These are phyloP conservation scores for Macrotis lagotis DNA, from an alignment of 2,113 vertebrate genomes.

Conservation along the genomic window DNA sequence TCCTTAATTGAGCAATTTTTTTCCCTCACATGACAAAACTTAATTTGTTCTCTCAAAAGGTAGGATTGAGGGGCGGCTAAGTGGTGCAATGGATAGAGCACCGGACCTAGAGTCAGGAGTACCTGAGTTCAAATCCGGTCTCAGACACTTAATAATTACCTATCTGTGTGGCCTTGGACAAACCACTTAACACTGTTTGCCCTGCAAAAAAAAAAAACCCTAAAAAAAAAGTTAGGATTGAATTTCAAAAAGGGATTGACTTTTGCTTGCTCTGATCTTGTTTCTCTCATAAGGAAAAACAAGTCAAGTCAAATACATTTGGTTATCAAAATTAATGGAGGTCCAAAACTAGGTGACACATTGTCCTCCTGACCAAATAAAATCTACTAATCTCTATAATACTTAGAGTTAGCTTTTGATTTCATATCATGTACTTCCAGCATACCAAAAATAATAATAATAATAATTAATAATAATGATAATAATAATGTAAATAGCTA, in stretches of 20 bases:
- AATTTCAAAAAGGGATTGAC: conserved; percentile 49
- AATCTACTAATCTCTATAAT: conserved; percentile 46
- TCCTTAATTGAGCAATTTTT: conserved; percentile 28
- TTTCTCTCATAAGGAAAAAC: conserved; percentile 55
- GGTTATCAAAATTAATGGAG: conserved; percentile 70
- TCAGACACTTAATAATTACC: too few relatives aligned
- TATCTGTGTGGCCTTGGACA: too few relatives aligned
- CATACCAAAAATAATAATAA: not conserved
- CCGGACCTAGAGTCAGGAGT: too few relatives aligned
- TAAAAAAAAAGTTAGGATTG: conserved; percentile 29
- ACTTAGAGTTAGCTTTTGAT: conserved; percentile 50
- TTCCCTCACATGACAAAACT: conserved; percentile 13
- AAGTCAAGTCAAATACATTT: conserved; percentile 65
- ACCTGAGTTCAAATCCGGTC: too few relatives aligned
- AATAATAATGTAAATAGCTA: not conserved
- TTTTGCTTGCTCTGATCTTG: conserved; percentile 40
- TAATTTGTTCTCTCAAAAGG: conserved; percentile 50
- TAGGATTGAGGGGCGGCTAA: too few relatives aligned
- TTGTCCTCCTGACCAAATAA: conserved; percentile 38
- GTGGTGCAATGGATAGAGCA: too few relatives aligned
- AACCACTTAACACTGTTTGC: too few relatives aligned
- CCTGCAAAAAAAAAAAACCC: too few relatives aligned
- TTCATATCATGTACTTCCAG: not conserved
- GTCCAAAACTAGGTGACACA: conserved; percentile 57
- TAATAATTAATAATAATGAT: too few relatives aligned